These are phyloP conservation scores for Brassicogethes aeneus DNA, from an alignment of 2,888 invertebrate genomes.

Conservation along the genomic window DNA sequence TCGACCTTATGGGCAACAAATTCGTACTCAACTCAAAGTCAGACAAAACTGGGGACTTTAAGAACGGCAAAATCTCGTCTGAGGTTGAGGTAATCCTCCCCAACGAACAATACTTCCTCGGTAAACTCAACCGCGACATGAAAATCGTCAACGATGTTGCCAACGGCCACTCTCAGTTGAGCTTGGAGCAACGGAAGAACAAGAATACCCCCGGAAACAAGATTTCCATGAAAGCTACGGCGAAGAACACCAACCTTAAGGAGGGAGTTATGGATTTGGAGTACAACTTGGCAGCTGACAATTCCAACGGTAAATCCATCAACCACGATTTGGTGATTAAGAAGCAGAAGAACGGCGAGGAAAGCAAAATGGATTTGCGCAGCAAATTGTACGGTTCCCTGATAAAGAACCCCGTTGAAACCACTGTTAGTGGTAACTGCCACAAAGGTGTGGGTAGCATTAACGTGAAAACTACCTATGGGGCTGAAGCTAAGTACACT, in stretches of 20 bases:
- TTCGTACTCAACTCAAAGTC: slow-evolving; percentile 43
- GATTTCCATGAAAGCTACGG: slow-evolving; percentile 31
- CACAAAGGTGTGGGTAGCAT: slow-evolving; percentile 18
- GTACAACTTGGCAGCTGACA: slow-evolving; percentile 38
- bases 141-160: slow-evolving; percentile 25
- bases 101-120: slow-evolving; percentile 40
- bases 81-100: slow-evolving; percentile 46
- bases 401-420: slow-evolving; percentile 32
- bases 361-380: slow-evolving; percentile 8
- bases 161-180: slow-evolving; percentile 26
- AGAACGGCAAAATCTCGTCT: slow-evolving; percentile 41
- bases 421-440: slow-evolving; percentile 22
- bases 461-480: slow-evolving; percentile 20
- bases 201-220: slow-evolving; percentile 42
- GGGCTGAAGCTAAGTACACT: slow-evolving; percentile 29
- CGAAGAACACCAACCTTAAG: slow-evolving; percentile 40
- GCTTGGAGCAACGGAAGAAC: slow-evolving; percentile 35
- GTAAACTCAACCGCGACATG: slow-evolving; percentile 34
- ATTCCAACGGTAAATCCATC: slow-evolving; percentile 43
- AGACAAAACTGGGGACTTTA: slow-evolving; percentile 37
- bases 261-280: slow-evolving; percentile 37
- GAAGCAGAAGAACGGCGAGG: slow-evolving; percentile 27
- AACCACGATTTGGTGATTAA: slow-evolving; percentile 37
- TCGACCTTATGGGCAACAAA: slow-evolving; percentile 44
- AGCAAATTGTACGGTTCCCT: slow-evolving; percentile 35